phyloP scores from a whole-genome alignment of 2,113 vertebrate genomes.

The Eira barbara region DNA sequence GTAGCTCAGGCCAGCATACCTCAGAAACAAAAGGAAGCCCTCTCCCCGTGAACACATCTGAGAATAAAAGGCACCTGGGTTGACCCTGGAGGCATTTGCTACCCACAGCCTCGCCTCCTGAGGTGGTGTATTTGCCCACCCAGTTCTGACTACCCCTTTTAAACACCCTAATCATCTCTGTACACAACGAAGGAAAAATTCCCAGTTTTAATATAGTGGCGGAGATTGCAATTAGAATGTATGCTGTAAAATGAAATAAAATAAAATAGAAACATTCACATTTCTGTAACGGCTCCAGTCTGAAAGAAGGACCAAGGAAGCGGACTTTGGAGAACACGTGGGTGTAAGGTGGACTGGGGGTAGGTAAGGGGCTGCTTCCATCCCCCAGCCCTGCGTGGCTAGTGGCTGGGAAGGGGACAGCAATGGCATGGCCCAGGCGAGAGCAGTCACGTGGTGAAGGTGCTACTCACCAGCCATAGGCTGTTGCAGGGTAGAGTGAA shows the following conservation, averaged over 20 bases:
- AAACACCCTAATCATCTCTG: not conserved
- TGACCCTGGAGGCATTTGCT: not conserved
- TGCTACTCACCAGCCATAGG: not conserved
- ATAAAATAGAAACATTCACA: not conserved
- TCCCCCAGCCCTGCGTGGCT: not conserved
- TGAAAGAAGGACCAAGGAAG: not conserved
- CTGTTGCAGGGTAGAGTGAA: not conserved
- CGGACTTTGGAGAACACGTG: not conserved
- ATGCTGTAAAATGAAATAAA: not conserved
- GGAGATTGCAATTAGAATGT: not conserved
- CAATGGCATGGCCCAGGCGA: not conserved
- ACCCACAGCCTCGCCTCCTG: not conserved
- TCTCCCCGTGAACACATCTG: accelerated
- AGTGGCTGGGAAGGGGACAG: not conserved
- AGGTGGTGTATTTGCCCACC: not conserved
- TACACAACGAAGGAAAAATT: not conserved
- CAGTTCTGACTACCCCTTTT: not conserved
- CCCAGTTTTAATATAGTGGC: not conserved
- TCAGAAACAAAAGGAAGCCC: not conserved
- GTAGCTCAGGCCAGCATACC: not conserved
- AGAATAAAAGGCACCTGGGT: not conserved
- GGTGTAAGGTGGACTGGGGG: not conserved
- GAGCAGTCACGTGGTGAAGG: not conserved
- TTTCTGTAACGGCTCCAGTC: not conserved
- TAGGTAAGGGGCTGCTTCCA: not conserved